A percentile compares a stretch with the other conserved stretches of the same genome.
Evolutionary conservation across 1,140 invertebrate species (phyloP).

Genomic region (Brachionus manjavacas): DNA sequence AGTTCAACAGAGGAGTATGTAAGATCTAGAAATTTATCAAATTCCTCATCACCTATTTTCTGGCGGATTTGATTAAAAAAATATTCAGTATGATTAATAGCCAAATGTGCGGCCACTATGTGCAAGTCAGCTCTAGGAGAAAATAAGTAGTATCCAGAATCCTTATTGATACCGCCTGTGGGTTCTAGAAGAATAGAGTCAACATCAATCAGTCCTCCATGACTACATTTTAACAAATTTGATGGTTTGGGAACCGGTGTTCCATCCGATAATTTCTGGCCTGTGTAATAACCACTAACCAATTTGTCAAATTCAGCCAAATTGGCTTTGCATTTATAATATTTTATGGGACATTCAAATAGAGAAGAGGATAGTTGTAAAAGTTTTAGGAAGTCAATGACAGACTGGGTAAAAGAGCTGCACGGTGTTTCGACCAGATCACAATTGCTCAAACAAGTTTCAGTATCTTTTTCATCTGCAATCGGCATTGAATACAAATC

Average conservation of each 20-base stretch:
- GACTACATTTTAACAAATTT: not conserved
- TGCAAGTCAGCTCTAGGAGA: conserved; percentile 29
- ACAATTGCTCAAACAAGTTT: not conserved
- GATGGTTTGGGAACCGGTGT: not conserved
- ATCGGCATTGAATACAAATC: not conserved
- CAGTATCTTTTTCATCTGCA: not conserved
- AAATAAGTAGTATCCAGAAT: not conserved
- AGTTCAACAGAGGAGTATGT: not conserved
- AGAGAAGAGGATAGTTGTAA: not conserved
- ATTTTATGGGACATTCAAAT: conserved; percentile 22
- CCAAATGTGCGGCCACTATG: not conserved
- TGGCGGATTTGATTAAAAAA: conserved; percentile 23
- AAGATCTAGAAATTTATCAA: not conserved
- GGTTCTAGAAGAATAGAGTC: not conserved
- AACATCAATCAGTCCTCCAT: conserved; percentile 27
- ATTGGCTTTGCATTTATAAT: conserved; percentile 30
- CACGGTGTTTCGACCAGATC: not conserved
- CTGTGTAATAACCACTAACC: not conserved
- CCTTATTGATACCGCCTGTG: conserved; percentile 35
- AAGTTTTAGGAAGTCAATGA: not conserved
- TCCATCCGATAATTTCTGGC: not conserved
- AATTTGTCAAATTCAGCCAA: not conserved
- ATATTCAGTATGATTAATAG: conserved; percentile 35
- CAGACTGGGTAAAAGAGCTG: not conserved
- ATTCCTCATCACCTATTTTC: conserved; percentile 13